Evolutionary conservation across 2,888 invertebrate genomes (phyloP).

Genomic region (Epicampocera succincta): DNA sequence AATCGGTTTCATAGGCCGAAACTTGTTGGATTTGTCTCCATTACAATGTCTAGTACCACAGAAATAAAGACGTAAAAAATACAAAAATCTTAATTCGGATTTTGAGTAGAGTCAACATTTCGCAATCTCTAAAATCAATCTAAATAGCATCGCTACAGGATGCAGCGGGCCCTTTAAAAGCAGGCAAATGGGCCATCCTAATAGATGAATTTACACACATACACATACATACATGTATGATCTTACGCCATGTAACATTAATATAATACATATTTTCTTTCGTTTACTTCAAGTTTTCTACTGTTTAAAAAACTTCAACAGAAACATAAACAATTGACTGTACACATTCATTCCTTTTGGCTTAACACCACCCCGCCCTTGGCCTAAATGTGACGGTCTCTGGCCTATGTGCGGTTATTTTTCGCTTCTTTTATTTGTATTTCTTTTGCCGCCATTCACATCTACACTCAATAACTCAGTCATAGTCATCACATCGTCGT

Average conservation of each 20-base stretch:
- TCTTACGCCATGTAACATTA: conserved; percentile 13
- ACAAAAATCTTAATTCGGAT: no score
- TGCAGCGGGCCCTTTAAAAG: no score
- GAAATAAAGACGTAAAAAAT: no score
- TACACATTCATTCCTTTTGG: conserved; percentile 63
- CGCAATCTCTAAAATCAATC: no score
- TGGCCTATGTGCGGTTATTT: conserved; percentile 69
- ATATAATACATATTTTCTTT: conserved; percentile 43
- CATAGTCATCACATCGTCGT: conserved; percentile 41
- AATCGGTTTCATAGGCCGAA: no score
- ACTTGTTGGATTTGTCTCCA: no score
- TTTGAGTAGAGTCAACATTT: no score
- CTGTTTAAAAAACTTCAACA: conserved; percentile 18
- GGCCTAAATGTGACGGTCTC: conserved; percentile 58
- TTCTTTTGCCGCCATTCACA: conserved; percentile 44
- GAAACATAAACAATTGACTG: conserved; percentile 65
- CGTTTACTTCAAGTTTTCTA: conserved; percentile 6
- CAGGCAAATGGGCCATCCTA: no score
- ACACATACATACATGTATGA: background rate
- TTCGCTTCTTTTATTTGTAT: conserved; percentile 57
- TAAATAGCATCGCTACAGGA: no score
- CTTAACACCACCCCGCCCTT: conserved; percentile 60
- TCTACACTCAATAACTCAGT: conserved; percentile 41
- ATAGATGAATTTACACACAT: background rate
- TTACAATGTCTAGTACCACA: no score